Percentiles rank a stretch among this genome's conserved stretches.
Conservation (phyloP, 2,797 vertebrate genomes). For the Acrocephalus scirpaceus region DNA sequence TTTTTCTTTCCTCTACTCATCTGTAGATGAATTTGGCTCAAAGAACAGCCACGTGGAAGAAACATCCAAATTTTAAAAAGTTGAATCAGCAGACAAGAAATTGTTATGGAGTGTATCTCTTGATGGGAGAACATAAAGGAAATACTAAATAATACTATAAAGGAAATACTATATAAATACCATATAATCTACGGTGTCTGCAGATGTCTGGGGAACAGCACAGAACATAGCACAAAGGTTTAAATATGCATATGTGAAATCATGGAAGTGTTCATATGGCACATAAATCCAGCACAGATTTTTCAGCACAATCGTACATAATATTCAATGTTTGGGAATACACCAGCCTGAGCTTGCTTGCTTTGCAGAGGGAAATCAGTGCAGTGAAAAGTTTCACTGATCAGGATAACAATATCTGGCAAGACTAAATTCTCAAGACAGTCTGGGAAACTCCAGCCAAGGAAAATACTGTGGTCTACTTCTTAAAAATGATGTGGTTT, state of each 20-base stretch:
- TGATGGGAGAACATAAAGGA: background rate
- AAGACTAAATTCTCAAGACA: constrained; percentile 12
- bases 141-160: background rate
- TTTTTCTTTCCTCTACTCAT: background rate
- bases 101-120: background rate
- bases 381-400: background rate
- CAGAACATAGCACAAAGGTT: background rate
- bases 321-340: background rate
- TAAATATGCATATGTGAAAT: background rate
- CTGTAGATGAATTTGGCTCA: background rate
- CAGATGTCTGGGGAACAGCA: background rate
- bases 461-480: background rate
- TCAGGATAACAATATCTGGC: background rate
- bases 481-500: background rate
- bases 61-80: background rate
- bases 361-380: background rate
- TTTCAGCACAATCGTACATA: background rate
- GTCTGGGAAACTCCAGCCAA: background rate
- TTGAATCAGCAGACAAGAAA: background rate
- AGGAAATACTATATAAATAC: background rate
- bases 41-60: background rate
- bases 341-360: background rate
- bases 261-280: background rate
- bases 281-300: background rate
- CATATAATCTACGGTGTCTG: background rate